A percentile compares a stretch with the other conserved stretches of the same genome.
Conservation (phyloP, 2,113 vertebrate genomes). For the Zeus faber region DNA sequence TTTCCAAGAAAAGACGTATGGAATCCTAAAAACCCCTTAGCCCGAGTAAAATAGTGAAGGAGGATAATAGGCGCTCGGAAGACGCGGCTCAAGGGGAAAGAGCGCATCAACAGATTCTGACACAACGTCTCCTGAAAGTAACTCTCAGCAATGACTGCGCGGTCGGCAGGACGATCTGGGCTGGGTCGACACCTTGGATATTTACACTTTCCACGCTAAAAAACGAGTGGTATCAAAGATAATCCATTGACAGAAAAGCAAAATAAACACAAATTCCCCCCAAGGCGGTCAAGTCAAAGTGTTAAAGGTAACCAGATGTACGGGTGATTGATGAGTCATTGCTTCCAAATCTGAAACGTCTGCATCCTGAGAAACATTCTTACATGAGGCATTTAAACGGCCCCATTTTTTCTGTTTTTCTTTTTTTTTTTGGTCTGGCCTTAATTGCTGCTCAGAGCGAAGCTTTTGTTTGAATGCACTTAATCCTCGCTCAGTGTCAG, state of each 20-base stretch:
- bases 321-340: not conserved
- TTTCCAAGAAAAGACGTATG: not conserved
- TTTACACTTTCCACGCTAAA: not conserved
- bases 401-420: no score
- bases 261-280: not conserved
- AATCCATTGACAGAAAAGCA: not conserved
- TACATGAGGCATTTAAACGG: slow-evolving; percentile 34
- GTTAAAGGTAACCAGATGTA: not conserved
- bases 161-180: not conserved
- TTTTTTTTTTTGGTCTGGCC: slow-evolving; percentile 36
- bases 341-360: slow-evolving; percentile 2
- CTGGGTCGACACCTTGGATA: not conserved
- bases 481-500: slow-evolving; percentile 50
- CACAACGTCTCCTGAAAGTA: not conserved
- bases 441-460: slow-evolving; percentile 53
- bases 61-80: not conserved
- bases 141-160: not conserved
- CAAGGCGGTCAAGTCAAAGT: not conserved
- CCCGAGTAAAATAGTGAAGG: not conserved
- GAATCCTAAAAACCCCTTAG: not conserved
- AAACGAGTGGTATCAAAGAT: not conserved
- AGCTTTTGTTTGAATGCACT: slow-evolving; percentile 35
- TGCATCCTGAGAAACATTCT: slow-evolving; percentile 6
- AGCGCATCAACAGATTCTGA: not conserved
- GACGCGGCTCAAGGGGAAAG: not conserved